Conservation (phyloP, 2,113 vertebrate species). For the Piaya cayana region DNA sequence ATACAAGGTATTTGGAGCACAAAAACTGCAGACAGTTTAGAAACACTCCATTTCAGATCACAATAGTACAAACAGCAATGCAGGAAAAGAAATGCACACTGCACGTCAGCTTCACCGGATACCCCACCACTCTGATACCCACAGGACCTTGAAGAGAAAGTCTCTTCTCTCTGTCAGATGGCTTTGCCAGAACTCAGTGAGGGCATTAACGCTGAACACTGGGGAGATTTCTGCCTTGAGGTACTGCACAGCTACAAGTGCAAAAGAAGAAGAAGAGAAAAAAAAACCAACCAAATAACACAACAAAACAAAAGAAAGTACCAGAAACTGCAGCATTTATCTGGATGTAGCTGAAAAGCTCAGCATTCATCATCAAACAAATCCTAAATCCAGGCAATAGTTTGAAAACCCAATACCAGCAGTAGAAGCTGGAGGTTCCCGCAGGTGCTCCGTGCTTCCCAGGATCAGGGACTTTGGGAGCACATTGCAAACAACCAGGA, state of each 20-base stretch:
- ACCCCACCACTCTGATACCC: neutral
- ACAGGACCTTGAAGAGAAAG: neutral
- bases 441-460: accelerated
- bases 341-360: neutral
- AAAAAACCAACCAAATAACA: too few species aligned
- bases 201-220: neutral
- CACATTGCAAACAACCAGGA: neutral
- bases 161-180: neutral
- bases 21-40: neutral
- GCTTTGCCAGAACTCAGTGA: neutral
- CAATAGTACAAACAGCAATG: neutral
- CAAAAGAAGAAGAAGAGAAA: neutral
- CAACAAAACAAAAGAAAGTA: neutral
- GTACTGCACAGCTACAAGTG: neutral
- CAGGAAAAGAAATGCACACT: neutral
- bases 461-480: neutral
- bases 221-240: neutral
- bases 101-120: neutral
- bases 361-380: neutral
- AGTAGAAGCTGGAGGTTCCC: accelerated
- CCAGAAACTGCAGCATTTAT: neutral
- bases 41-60: neutral
- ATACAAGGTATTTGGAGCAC: neutral
- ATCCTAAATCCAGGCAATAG: accelerated
- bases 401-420: neutral